Percentiles rank a stretch among this genome's conserved stretches.
These are phyloP conservation scores for Nematolebias whitei DNA, from an alignment of 2,113 vertebrate species.

Conservation along the genomic window DNA sequence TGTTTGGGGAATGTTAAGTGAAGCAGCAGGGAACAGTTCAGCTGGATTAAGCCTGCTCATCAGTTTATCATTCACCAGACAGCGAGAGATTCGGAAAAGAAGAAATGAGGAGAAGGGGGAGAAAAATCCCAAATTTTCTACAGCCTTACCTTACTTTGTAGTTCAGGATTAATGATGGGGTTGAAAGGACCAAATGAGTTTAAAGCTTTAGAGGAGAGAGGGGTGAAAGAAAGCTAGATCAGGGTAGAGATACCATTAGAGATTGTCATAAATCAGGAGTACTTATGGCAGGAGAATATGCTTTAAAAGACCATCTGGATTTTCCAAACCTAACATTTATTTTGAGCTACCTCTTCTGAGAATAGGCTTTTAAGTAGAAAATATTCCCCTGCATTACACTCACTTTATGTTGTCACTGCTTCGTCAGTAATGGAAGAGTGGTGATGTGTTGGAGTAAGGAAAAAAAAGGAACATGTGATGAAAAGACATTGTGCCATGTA, in stretches of 20 bases:
- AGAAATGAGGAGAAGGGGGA: constrained; percentile 11
- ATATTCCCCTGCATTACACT: constrained; percentile 29
- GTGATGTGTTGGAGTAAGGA: neutral
- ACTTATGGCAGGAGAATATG: constrained; percentile 67
- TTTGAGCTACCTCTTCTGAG: constrained; percentile 57
- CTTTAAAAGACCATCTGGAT: constrained; percentile 79
- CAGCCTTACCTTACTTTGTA: constrained; percentile 78
- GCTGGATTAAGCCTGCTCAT: constrained; percentile 78
- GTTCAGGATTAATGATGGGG: constrained; percentile 77
- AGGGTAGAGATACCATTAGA: constrained; percentile 80
- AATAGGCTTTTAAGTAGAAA: constrained; percentile 56
- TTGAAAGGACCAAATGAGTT: constrained; percentile 78
- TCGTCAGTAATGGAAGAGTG: constrained; percentile 29
- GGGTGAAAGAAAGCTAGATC: constrained; percentile 80
- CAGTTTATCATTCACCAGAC: constrained; percentile 81
- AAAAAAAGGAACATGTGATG: neutral
- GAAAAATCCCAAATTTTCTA: constrained; percentile 69
- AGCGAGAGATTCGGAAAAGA: constrained; percentile 53
- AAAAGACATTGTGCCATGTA: neutral
- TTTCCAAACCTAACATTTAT: constrained; percentile 75
- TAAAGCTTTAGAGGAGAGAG: constrained; percentile 77
- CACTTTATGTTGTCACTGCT: constrained; percentile 27
- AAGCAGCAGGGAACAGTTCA: constrained; percentile 69
- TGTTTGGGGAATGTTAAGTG: constrained; percentile 75
- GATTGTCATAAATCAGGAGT: constrained; percentile 80